Base-by-base conservation (phyloP, 2,888 invertebrate species). In the Cyclophora punctaria region DNA sequence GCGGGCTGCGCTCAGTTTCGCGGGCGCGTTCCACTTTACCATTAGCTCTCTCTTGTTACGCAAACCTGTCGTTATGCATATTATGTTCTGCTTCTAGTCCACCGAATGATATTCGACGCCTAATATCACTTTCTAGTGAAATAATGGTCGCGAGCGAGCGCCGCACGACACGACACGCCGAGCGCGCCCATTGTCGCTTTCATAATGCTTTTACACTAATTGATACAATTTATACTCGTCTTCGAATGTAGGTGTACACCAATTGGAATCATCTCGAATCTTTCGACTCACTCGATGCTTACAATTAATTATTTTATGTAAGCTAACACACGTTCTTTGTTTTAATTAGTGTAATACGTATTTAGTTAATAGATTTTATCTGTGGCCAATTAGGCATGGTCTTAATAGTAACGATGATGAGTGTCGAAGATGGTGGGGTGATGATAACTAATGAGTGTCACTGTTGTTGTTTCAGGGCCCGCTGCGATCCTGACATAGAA, bases 21-120 rank as follows among this genome's bases (percentile, higher is more conserved):
- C 82, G 81, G 81, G 73, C 80, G 77, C 77, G 84, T 84, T 84
- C 87, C 66, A 86, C 85, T 86, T 85, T 75, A 69, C 72, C 72
- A 64, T 71, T 74, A 80, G 81, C 86, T 87, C 86, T 87, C 86
- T 87, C 86, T 86, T 82, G 79, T 87, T 87, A 85, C 87, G 87
- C 86, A 87, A 87, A 85, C 78, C 72, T 78, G 79, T 74, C 83
- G 83, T 86, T 84, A 85, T 84, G 85, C 80, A 81, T 84, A 80
- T 84, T 86, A 86, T 82, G 84, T 75, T 79, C 75, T 77, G 74
- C 74, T 71, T 80, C 77, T 66, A 77, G 69, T 80, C 76, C 64
- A 75, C 74, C 70, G 75, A 81, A 79, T 80, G 70, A 75, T 74
- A 77, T 73, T 75, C 73, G 69, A 69, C 66, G 66, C 67, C 73